Conservation (phyloP, 2,113 vertebrate species). For the Tursiops truncatus region DNA sequence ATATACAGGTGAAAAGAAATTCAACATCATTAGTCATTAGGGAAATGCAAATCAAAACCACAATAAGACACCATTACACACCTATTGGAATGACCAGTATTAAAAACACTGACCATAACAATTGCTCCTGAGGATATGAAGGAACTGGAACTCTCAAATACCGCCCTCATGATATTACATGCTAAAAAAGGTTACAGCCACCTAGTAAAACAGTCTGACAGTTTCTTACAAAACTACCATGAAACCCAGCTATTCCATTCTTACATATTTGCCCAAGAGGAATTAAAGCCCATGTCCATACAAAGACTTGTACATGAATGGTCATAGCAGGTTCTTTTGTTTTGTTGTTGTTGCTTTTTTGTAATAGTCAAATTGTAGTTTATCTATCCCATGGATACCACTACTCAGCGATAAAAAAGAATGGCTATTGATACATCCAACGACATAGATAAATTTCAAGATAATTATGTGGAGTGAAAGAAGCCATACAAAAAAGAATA, state of each 20-base stretch:
- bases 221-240: not conserved
- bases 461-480: not conserved
- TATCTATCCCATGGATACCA: not conserved
- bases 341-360: not conserved
- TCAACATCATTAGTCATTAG: not conserved
- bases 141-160: not conserved
- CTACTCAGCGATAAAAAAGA: not conserved
- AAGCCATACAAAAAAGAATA: not conserved
- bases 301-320: not conserved
- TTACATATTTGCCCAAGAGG: not conserved
- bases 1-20: not conserved
- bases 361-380: not conserved
- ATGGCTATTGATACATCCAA: not conserved
- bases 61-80: not conserved
- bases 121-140: not conserved
- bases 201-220: not conserved
- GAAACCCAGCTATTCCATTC: not conserved
- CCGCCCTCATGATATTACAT: not conserved
- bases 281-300: not conserved
- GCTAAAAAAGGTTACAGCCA: not conserved
- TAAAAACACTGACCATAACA: not conserved
- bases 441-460: not conserved
- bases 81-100: not conserved
- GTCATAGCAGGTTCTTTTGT: not conserved
- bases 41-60: not conserved